Conservation (phyloP, 2,888 invertebrate species). For the Xestia ashworthii region DNA sequence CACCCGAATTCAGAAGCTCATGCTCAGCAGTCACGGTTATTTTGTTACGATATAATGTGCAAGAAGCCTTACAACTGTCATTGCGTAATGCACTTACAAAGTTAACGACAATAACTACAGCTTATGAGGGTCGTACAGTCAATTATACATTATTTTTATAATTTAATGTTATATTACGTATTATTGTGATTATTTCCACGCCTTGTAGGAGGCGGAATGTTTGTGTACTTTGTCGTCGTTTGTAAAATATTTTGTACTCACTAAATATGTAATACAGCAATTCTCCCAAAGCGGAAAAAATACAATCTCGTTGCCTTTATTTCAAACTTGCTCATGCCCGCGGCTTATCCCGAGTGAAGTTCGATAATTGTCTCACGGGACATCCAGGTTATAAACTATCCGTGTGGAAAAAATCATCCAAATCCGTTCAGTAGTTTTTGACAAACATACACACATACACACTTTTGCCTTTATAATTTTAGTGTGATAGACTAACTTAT, state of each 20-base stretch:
- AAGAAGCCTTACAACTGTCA: conserved; percentile 27
- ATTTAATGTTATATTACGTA: conserved; percentile 13
- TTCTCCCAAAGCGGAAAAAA: no score
- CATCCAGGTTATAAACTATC: no score
- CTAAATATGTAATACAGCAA: no score
- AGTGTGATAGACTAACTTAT: no score
- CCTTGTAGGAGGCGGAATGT: background rate
- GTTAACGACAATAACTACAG: conserved; percentile 49
- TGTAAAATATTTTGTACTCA: background rate
- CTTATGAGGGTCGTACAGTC: conserved; percentile 51
- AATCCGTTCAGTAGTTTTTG: no score
- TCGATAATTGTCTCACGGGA: no score
- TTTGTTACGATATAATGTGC: conserved; percentile 35
- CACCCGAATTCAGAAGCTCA: background rate
- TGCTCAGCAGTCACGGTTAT: background rate
- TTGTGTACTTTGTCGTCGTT: background rate
- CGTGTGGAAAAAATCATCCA: no score
- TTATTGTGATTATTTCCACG: conserved; percentile 25
- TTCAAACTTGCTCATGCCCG: no score
- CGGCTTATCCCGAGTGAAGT: no score
- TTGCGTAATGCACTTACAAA: conserved; percentile 47
- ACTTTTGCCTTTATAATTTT: no score
- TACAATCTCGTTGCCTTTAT: no score
- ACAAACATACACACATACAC: no score
- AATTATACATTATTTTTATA: conserved; percentile 49